A percentile compares a stretch with the other conserved stretches of the same genome.
Evolutionary conservation across 2,888 invertebrate species (phyloP).

Genomic region (Ischnus inquisitorius): DNA sequence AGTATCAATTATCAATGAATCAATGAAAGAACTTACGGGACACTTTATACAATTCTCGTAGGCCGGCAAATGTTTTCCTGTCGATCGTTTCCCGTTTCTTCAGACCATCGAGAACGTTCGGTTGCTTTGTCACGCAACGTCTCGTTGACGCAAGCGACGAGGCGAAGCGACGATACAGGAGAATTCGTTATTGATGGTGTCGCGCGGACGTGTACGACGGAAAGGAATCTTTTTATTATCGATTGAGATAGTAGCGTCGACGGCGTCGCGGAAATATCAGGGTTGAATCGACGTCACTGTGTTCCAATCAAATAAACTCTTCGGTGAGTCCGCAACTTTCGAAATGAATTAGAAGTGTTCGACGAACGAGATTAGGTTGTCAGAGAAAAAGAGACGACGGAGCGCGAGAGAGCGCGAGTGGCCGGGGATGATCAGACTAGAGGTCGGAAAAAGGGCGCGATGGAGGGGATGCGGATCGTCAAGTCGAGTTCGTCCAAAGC

Average conservation of each 20-base stretch:
- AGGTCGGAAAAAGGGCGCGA: neutral
- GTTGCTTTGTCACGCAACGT: neutral
- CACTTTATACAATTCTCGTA: no score
- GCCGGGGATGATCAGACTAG: slow-evolving; percentile 48
- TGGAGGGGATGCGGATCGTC: neutral
- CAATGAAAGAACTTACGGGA: no score
- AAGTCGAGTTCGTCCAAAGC: slow-evolving; percentile 40
- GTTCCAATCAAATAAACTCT: slow-evolving; percentile 31
- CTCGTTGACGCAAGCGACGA: neutral
- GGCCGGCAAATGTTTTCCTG: no score
- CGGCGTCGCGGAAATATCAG: neutral
- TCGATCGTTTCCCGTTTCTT: no score
- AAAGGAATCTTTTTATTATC: slow-evolving; percentile 4
- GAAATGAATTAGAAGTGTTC: slow-evolving; percentile 57
- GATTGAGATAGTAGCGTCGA: slow-evolving; percentile 22
- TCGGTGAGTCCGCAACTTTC: slow-evolving; percentile 38
- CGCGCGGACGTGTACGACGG: neutral
- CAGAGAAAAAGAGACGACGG: slow-evolving; percentile 38
- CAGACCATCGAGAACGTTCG: neutral
- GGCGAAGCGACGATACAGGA: neutral
- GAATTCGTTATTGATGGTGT: slow-evolving; percentile 24
- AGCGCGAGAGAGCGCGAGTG: neutral
- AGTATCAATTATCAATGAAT: no score
- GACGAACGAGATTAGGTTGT: slow-evolving; percentile 56
- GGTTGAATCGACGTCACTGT: slow-evolving; percentile 4